phyloP scores from a whole-genome alignment of 2,113 vertebrate species.

The Heterocephalus glaber region DNA sequence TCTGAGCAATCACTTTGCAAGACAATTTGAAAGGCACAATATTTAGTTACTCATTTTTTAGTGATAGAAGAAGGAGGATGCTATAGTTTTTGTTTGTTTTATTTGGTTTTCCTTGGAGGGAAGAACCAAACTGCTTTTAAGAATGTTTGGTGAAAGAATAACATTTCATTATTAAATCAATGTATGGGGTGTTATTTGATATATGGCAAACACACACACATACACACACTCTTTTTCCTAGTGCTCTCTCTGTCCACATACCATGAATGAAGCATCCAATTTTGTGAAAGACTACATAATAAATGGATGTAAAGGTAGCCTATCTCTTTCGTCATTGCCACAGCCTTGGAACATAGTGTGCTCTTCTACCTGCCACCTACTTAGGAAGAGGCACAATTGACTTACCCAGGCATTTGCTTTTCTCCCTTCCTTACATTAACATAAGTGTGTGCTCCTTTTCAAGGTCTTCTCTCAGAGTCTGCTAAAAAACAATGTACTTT shows the following conservation, averaged over 20 bases:
- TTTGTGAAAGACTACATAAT: neutral
- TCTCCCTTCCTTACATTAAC: neutral
- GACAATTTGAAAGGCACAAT: constrained; percentile 51
- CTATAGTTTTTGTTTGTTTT: neutral
- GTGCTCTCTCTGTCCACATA: neutral
- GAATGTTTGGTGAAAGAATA: constrained; percentile 9
- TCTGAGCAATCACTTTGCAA: constrained; percentile 63
- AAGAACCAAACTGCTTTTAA: constrained; percentile 35
- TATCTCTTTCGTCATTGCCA: neutral
- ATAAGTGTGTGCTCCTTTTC: neutral
- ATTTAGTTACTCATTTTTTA: constrained; percentile 49
- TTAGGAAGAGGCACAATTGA: neutral
- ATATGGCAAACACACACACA: neutral
- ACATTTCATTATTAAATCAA: constrained; percentile 18
- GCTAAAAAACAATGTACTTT: neutral
- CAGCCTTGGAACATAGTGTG: neutral
- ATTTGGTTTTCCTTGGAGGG: constrained; percentile 18
- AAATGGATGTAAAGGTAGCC: neutral
- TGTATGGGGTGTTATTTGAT: neutral
- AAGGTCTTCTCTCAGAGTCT: neutral
- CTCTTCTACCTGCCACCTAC: neutral
- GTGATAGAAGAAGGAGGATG: neutral
- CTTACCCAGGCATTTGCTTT: neutral
- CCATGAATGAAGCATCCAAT: constrained; percentile 15
- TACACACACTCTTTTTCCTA: neutral